Base-by-base conservation (phyloP, 2,888 invertebrate species). In the Eupsilia transversa region DNA sequence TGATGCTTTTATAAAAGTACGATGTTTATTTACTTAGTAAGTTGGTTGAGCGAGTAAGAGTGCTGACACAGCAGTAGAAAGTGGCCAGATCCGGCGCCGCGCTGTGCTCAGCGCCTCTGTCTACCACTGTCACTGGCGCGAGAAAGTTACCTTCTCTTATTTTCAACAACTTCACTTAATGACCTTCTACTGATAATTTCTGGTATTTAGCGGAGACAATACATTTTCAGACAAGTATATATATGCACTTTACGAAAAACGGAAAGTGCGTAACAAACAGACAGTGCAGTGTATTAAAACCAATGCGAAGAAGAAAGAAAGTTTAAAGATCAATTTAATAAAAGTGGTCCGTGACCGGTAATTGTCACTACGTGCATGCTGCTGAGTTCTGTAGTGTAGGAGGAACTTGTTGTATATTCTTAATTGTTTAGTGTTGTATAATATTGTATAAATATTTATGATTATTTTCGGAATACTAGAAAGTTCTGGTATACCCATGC, bases 141-240 rank as follows among this genome's bases (percentile, higher is more conserved):
- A 90, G 91, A 91, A 91, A 91, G 91, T 91, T 89, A 80, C 79
- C 79, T 76, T 85, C 79, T 80, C 83, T 86, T 85, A 83, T 80
- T 80, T 84, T 74, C 60, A 71, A 79, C 76, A 74, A 86, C 86
- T 86, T 88, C 88, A 87, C 88, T 88, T 89, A 88, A 90, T 89
- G 86, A 87, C 84, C 80, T 80, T 77, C 80, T 80, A 74, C 80
- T 80, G 54, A 67, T 73, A 0, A 12, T 56, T 49, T 64, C 38
- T 64, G 27, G 35, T 43, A 60, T 61, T 81, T 43, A 65, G 38
- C 30, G 5, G 33, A 49, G 27, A 35, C 20, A 46, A 23, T 23
- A 49, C 3, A 17, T 43, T 49, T n/a, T 54, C 17, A 43, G 30
- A n/a, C n/a, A n/a, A n/a, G n/a, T n/a, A n/a, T n/a, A n/a, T n/a